Conservation (phyloP, 2,113 vertebrate genomes). For the Numida meleagris region DNA sequence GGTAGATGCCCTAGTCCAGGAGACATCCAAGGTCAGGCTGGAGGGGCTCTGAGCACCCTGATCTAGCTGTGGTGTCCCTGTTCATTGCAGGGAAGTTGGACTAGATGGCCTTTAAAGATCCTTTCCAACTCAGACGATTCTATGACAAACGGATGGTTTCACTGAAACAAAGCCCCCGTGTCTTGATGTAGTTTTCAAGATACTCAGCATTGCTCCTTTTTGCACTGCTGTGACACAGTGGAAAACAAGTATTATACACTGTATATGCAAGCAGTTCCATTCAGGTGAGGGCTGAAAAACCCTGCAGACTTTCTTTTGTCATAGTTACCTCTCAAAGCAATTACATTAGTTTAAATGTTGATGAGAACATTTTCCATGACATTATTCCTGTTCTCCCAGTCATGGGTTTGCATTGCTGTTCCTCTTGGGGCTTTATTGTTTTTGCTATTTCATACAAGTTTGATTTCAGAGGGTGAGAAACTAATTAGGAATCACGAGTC, state of each 20-base stretch:
- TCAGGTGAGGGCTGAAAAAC: not conserved
- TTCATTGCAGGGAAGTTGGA: too few relatives aligned
- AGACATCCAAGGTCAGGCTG: too few relatives aligned
- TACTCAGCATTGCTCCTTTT: not conserved
- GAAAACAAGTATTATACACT: not conserved
- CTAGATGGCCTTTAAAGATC: too few relatives aligned
- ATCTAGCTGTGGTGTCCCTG: too few relatives aligned
- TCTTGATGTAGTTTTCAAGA: not conserved
- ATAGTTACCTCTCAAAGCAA: constrained; percentile 13
- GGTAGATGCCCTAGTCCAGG: too few relatives aligned
- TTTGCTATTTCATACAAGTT: not conserved
- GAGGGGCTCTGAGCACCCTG: too few relatives aligned
- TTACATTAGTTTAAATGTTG: constrained; percentile 1
- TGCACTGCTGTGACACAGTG: fast-evolving
- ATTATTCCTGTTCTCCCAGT: not conserved
- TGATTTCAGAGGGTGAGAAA: not conserved
- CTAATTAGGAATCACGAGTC: not conserved
- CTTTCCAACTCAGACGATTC: too few relatives aligned
- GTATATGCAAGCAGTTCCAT: not conserved
- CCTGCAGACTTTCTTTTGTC: not conserved
- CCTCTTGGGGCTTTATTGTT: not conserved
- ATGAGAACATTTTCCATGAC: not conserved
- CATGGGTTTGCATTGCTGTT: not conserved
- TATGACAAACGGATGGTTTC: not conserved
- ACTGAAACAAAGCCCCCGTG: not conserved